Percentiles rank a stretch among this genome's conserved stretches.
Evolutionary conservation across 1,140 invertebrate genomes (phyloP).

Genomic region (Drosophila oshimai): DNA sequence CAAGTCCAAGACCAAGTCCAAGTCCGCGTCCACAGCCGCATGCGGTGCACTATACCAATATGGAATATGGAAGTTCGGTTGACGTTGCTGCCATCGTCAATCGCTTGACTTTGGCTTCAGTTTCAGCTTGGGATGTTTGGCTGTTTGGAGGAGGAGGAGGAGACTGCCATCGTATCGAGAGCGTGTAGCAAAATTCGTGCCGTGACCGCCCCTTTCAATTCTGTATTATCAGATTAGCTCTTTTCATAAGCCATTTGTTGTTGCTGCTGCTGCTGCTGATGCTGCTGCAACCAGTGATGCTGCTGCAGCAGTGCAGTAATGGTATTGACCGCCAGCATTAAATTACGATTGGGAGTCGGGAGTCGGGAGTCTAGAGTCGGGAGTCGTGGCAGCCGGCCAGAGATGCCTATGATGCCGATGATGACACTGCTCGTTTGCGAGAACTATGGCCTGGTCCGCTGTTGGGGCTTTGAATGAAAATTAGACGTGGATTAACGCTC

Average conservation of each 20-base stretch:
- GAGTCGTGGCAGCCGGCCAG: constrained; percentile 36
- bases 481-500: background rate
- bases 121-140: background rate
- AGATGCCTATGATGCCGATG: constrained; percentile 31
- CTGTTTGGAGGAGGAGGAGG: constrained; percentile 24
- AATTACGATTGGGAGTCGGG: constrained; percentile 56
- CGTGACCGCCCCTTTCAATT: constrained; percentile 79
- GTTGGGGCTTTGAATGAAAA: constrained; percentile 13
- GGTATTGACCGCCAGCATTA: constrained; percentile 73
- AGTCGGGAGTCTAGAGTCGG: too few species aligned
- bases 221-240: constrained; percentile 80
- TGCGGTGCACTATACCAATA: constrained; percentile 54
- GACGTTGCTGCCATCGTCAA: constrained; percentile 50
- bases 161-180: constrained; percentile 51
- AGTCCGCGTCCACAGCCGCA: constrained; percentile 34
- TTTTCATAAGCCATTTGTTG: constrained; percentile 70
- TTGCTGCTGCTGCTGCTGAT: constrained; percentile 23
- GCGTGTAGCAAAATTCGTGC: constrained; percentile 75
- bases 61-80: constrained; percentile 34
- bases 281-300: constrained; percentile 8
- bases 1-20: too few species aligned
- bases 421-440: constrained; percentile 37
- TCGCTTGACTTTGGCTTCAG: constrained; percentile 44
- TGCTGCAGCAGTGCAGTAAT: constrained; percentile 27
- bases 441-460: background rate